Percentiles rank a stretch among this genome's conserved stretches.
phyloP scores from a whole-genome alignment of 2,113 vertebrate species.

The Spilogale gracilis region DNA sequence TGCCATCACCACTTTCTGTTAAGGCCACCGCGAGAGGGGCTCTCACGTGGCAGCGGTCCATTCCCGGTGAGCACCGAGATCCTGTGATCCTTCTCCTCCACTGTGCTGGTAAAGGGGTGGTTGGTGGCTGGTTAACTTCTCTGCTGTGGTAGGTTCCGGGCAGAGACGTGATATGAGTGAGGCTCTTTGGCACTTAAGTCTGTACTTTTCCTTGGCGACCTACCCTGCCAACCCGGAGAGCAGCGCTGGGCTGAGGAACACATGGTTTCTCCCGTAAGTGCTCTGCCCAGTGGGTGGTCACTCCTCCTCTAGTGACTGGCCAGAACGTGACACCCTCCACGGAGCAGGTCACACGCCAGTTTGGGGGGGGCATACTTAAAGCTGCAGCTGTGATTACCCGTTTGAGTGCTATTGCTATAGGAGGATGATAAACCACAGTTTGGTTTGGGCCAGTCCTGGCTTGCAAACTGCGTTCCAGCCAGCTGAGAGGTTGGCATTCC shows the following conservation, averaged over 20 bases:
- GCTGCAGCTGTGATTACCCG: background rate
- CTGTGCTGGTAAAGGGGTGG: background rate
- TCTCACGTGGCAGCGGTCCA: background rate
- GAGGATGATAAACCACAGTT: slow-evolving; percentile 34
- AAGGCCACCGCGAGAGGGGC: background rate
- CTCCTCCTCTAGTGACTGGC: background rate
- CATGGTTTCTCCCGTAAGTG: background rate
- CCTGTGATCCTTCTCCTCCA: background rate
- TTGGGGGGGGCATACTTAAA: background rate
- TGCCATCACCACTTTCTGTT: background rate
- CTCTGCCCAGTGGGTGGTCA: background rate
- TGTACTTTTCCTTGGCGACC: background rate
- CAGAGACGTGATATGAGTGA: slow-evolving; percentile 17
- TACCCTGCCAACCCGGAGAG: background rate
- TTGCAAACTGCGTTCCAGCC: slow-evolving; percentile 7
- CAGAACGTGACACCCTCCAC: background rate
- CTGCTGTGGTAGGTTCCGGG: background rate
- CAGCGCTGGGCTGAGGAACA: background rate
- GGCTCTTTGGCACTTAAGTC: background rate
- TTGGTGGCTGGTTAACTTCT: background rate
- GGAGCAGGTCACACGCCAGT: background rate
- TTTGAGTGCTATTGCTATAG: background rate
- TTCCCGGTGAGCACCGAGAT: background rate
- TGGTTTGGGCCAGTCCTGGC: slow-evolving; percentile 30
- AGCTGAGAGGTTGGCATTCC: slow-evolving; percentile 54